Evolutionary conservation across 2,113 vertebrate genomes (phyloP), one percentile per base, ranked within the genome.

Genomic region (Dipodomys spectabilis): DNA sequence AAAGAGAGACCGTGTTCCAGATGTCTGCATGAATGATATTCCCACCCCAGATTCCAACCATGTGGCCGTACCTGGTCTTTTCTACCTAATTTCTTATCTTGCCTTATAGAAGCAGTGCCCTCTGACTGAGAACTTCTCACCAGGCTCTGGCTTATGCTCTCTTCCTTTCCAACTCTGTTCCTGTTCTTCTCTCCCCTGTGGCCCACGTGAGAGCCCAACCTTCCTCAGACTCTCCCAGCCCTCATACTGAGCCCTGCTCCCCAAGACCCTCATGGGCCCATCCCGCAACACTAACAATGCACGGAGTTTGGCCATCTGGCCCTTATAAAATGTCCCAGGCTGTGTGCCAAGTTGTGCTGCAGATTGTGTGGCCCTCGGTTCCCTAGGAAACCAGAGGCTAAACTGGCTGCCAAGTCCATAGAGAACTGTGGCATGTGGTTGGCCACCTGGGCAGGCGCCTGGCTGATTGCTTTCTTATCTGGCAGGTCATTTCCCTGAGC

Each of bases 301-400:
- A 73, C 9, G 0, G 69, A 74, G 74, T 90, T 87, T 30, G 28
- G 88, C 96, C 95, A 95, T 95, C 95, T 96, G 95, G 96, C 95
- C 93, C 95, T 96, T 92, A 86, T 86, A 90, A 87, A 95, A 88
- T 72, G 88, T 93, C 92, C 96, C 91, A 69, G 62, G 94, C 94
- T 74, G 88, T 22, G 39, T 20, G 92, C 91, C 83, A 90, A 90
- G 74, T 39, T 45, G 91, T 45, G n/a, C 44, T 74, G 8, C 68
- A 91, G 94, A 88, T 27, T 49, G 77, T 32, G 60, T 90, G 91
- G 94, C 94, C 92, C 83, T 88, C 5, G 4, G 96, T 93, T 97
- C 91, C 95, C 96, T 94, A 91, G 95, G 96, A 96, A 95, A 95
- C 96, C 27, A 18, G 11, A 67, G 91, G 62, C 35, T 25, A 23